Percentiles rank a stretch among this genome's conserved stretches.
These are phyloP conservation scores for Paramormyrops hopkinsi DNA, from an alignment of 2,797 vertebrate species.

Conservation along the genomic window DNA sequence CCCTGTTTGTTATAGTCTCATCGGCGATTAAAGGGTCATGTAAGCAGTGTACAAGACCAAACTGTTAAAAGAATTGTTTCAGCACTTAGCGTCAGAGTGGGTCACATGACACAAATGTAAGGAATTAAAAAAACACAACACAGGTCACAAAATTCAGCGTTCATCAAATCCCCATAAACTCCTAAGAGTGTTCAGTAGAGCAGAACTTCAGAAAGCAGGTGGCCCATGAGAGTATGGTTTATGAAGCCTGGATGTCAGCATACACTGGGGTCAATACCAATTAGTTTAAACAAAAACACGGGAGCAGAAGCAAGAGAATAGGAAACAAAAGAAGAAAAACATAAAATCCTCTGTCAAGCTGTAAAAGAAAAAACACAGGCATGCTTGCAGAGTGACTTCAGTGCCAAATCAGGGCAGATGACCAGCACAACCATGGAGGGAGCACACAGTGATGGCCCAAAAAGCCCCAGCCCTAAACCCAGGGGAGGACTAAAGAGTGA, in stretches of 20 bases:
- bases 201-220: constrained; percentile 48
- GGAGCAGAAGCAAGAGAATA: not conserved
- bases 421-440: constrained; percentile 30
- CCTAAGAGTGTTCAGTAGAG: not conserved
- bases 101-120: constrained; percentile 28
- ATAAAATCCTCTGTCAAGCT: constrained; percentile 32
- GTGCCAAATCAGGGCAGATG: constrained; percentile 48
- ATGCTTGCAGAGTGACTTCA: constrained; percentile 24
- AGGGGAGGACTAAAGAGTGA: constrained; percentile 43
- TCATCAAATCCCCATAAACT: constrained; percentile 14
- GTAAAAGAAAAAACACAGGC: constrained; percentile 34
- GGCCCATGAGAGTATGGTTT: constrained; percentile 36
- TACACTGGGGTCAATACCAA: constrained; percentile 37
- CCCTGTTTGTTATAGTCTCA: constrained; percentile 79
- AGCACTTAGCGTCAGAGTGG: constrained; percentile 52
- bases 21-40: constrained; percentile 77
- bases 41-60: constrained; percentile 82
- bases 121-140: constrained; percentile 21
- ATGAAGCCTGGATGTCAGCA: constrained; percentile 42
- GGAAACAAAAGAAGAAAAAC: constrained; percentile 33
- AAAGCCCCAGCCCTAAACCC: constrained; percentile 51
- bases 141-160: constrained; percentile 26
- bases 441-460: constrained; percentile 48
- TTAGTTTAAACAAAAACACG: not conserved
- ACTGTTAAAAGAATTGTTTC: constrained; percentile 76